Evolutionary conservation across 2,797 vertebrate species (phyloP).

Genomic region (Muraenolepis orangiensis): DNA sequence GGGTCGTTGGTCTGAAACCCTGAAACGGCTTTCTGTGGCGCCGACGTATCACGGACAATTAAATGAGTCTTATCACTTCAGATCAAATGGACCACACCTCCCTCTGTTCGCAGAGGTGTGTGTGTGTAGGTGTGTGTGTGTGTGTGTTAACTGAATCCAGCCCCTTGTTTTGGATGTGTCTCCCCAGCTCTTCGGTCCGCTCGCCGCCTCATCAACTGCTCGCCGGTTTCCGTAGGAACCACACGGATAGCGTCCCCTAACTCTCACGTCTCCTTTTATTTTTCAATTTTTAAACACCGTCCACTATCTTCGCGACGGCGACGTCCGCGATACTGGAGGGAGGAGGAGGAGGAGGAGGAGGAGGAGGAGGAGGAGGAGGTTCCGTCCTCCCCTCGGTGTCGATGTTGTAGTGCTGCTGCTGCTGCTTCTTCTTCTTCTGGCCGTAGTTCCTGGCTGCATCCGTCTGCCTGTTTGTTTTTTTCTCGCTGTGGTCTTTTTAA

Average conservation of each 20-base stretch:
- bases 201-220: too few species aligned
- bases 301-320: neutral
- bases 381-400: neutral
- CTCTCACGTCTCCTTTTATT: neutral
- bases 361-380: constrained; percentile 1
- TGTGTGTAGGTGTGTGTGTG: neutral
- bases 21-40: neutral
- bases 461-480: constrained; percentile 35
- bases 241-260: too few species aligned
- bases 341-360: neutral
- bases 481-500: constrained; percentile 41
- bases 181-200: too few species aligned
- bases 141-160: too few species aligned
- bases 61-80: neutral
- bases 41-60: neutral
- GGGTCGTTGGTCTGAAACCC: neutral
- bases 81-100: neutral
- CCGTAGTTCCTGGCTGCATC: constrained; percentile 45
- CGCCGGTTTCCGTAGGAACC: too few species aligned
- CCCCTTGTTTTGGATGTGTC: too few species aligned
- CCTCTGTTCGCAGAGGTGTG: neutral
- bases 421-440: too few species aligned
- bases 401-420: constrained; percentile 10
- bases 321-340: neutral
- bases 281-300: constrained; percentile 1